Conservation (phyloP, 1,140 invertebrate genomes). For the Cyphomyrmex costatus region DNA sequence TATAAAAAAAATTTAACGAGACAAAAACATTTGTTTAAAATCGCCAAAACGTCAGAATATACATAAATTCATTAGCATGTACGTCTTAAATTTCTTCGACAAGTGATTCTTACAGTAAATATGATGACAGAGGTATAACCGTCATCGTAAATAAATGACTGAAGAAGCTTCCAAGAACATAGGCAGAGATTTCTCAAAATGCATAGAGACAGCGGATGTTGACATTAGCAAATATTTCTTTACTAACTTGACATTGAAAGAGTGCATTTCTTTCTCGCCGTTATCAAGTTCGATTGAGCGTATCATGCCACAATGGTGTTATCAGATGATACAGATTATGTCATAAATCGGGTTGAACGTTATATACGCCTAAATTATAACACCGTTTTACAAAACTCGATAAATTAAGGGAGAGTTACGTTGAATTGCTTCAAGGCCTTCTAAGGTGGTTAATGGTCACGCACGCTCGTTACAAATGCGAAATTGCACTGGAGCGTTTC, state of each 20-base stretch:
- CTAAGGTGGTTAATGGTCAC: conserved; percentile 49
- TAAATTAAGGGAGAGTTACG: conserved; percentile 73
- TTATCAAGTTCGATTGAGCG: not conserved
- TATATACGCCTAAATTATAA: conserved; percentile 3
- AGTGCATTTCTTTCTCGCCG: not conserved
- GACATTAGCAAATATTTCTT: not conserved
- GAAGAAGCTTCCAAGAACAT: not conserved
- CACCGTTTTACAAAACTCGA: conserved; percentile 68
- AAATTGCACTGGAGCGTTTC: conserved; percentile 32
- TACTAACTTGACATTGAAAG: not conserved
- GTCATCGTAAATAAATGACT: conserved; percentile 24
- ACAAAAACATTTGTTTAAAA: not conserved
- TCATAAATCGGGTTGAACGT: not conserved
- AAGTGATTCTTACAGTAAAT: conserved; percentile 42
- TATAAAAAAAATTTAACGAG: not conserved
- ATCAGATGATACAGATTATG: not conserved
- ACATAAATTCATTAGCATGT: conserved; percentile 14
- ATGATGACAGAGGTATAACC: conserved; percentile 15
- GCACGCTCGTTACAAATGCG: conserved; percentile 28
- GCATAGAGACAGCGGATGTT: not conserved
- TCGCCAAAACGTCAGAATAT: not conserved
- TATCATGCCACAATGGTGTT: not conserved
- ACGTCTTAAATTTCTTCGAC: conserved; percentile 18
- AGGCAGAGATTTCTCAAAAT: not conserved
- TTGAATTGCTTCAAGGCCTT: conserved; percentile 50